Base-by-base conservation (phyloP, 1,140 invertebrate species). In the Drosophila cardini region DNA sequence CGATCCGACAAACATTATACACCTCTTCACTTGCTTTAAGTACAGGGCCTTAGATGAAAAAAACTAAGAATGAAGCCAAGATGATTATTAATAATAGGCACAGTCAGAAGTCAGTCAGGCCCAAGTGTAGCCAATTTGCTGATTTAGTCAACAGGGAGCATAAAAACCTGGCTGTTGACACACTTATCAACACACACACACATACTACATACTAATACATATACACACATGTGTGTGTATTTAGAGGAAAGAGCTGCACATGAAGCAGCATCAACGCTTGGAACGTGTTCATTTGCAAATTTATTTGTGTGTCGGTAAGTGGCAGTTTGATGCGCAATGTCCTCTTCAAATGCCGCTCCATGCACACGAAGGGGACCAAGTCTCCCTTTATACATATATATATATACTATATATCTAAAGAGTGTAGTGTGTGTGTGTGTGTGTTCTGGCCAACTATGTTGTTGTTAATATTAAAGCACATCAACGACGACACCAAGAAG, bases 381-480 rank as follows among this genome's bases (percentile, higher is more conserved):
- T 64, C n/a, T 9, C 36, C 34, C 21, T 46, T 48, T 40, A 57
- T 50, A 46, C 46, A 18, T 40, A 10, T 50, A 46, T 56, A 18
- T 40, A 10, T 11, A 58, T 38, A 57, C 15, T 11, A 43, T 56
- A 11, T 32, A 32, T 57, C 30, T 40, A 21, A 16, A 1, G 2
- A 26, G 21, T 26, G 42, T 15, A 32, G 10, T 32, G 10, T 16
- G 61, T 65, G 26, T 52, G 34, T 4, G 42, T 53, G 62, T 58
- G 30, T 58, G 71, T 56, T 57, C 40, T 42, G 55, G 72, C 60
- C 58, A 74, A 74, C 67, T 75, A 68, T 56, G 69, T 69, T 90
- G 89, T 82, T 91, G 90, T 84, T 87, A 84, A 91, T 91, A 91
- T 87, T 91, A 91, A 91, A 87, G 85, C 90, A 89, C 89, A 91